A percentile compares a stretch with the other conserved stretches of the same genome.
Evolutionary conservation across 2,797 vertebrate genomes (phyloP).

Genomic region (Chiloscyllium punctatum): DNA sequence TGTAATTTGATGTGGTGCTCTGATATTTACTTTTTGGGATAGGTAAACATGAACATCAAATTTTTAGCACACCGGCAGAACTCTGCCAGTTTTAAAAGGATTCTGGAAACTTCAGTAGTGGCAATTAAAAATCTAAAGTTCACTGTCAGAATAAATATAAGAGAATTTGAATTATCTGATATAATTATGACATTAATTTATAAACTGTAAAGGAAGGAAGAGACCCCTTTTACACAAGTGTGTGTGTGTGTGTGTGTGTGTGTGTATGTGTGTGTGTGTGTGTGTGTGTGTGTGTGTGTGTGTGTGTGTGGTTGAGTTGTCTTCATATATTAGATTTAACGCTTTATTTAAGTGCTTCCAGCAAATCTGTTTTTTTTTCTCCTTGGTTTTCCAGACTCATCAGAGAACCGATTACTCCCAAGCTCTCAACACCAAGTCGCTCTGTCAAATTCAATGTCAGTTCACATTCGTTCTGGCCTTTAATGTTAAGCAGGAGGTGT

Average conservation of each 20-base stretch:
- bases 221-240: background rate
- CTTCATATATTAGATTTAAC: background rate
- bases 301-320: background rate
- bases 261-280: background rate
- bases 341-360: background rate
- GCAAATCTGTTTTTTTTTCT: background rate
- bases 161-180: background rate
- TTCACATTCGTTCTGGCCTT: background rate
- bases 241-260: background rate
- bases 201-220: background rate
- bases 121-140: background rate
- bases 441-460: background rate
- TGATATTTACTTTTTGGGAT: background rate
- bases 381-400: background rate
- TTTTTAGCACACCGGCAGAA: background rate
- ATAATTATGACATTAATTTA: background rate
- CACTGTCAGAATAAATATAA: background rate
- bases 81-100: background rate
- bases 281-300: background rate
- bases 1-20: background rate
- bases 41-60: background rate
- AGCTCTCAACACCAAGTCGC: background rate
- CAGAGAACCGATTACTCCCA: background rate
- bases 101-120: background rate
- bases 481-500: background rate